Evolutionary conservation across 1,140 invertebrate species (phyloP).

Genomic region (Orchestia grillus): DNA sequence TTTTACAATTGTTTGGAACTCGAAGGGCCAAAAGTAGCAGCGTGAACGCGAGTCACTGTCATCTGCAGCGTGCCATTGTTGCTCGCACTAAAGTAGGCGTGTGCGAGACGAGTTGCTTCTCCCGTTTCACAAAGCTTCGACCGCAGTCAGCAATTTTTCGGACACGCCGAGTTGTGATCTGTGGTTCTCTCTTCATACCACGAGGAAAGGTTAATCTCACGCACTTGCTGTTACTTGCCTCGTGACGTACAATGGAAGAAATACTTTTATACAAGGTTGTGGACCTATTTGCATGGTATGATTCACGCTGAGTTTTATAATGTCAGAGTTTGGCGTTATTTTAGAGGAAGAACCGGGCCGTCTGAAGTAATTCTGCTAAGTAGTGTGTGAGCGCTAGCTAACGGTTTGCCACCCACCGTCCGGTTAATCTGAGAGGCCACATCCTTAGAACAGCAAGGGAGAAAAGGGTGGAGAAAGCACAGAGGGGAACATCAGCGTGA

Average conservation of each 20-base stretch:
- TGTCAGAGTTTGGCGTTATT: neutral
- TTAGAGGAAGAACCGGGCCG: neutral
- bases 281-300: neutral
- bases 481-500: conserved; percentile 1
- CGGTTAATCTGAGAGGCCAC: conserved; percentile 56
- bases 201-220: conserved; percentile 2
- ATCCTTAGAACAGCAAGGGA: conserved; percentile 53
- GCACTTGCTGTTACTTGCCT: neutral
- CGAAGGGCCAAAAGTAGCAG: neutral
- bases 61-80: conserved; percentile 54
- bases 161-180: conserved; percentile 35
- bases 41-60: conserved; percentile 52
- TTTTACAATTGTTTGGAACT: neutral
- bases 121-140: conserved; percentile 46
- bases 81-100: conserved; percentile 56
- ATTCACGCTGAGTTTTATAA: neutral
- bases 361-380: conserved; percentile 52
- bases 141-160: conserved; percentile 1
- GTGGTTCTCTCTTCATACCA: conserved; percentile 38
- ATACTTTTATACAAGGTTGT: neutral
- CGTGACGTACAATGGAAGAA: neutral
- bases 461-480: conserved; percentile 51
- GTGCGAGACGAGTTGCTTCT: conserved; percentile 54
- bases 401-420: conserved; percentile 53
- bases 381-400: conserved; percentile 55